A percentile compares a stretch with the other conserved stretches of the same genome.
phyloP scores from a whole-genome alignment of 2,113 vertebrate genomes.

The Delphinus delphis region DNA sequence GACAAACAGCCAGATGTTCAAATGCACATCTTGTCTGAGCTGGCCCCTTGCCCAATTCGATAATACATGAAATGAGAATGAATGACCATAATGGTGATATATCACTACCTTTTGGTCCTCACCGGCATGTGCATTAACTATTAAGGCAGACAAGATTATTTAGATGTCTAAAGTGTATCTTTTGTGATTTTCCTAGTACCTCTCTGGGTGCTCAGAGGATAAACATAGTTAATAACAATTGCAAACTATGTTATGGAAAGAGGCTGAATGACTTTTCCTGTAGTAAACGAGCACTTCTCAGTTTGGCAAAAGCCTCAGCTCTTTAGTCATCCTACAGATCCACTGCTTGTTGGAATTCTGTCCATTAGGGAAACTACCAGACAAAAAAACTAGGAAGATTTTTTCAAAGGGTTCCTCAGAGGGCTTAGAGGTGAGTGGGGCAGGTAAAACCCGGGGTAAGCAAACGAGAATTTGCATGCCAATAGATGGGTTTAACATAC shows the following conservation, averaged over 20 bases:
- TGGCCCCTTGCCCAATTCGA: not conserved
- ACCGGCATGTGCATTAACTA: not conserved
- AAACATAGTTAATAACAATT: not conserved
- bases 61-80: slow-evolving; percentile 1
- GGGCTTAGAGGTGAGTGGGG: not conserved
- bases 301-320: not conserved
- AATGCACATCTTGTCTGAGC: not conserved
- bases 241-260: not conserved
- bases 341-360: not conserved
- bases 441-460: slow-evolving; percentile 3
- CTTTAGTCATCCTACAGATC: not conserved
- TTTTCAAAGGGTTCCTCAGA: not conserved
- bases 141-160: not conserved
- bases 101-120: not conserved
- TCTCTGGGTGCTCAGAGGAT: not conserved
- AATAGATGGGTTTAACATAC: slow-evolving; percentile 54
- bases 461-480: slow-evolving; percentile 61
- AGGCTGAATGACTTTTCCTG: not conserved
- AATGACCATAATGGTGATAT: not conserved
- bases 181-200: not conserved
- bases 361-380: not conserved
- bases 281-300: not conserved
- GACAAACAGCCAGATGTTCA: not conserved
- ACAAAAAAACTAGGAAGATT: not conserved
- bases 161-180: slow-evolving; percentile 11